A percentile compares a stretch with the other conserved stretches of the same genome.
These are phyloP conservation scores for Diloba caeruleocephala DNA, from an alignment of 2,888 invertebrate species.

Conservation along the genomic window DNA sequence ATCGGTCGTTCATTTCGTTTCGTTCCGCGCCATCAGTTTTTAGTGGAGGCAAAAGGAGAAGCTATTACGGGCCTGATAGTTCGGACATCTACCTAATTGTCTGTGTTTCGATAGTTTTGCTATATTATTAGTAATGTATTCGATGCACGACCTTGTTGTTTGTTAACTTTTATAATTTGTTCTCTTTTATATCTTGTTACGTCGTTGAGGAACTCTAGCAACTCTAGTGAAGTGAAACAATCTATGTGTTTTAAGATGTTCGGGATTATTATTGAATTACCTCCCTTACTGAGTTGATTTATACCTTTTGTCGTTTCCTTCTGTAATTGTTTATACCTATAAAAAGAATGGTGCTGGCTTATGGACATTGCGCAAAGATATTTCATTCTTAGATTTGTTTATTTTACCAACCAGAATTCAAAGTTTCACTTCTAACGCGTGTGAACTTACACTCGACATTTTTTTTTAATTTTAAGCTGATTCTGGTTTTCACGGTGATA, in stretches of 20 bases:
- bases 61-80: conserved; percentile 68
- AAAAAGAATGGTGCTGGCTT: too few relatives aligned
- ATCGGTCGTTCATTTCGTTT: conserved; percentile 83
- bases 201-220: conserved; percentile 33
- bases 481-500: too few relatives aligned
- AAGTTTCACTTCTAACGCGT: too few relatives aligned
- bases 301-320: too few relatives aligned
- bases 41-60: conserved; percentile 69
- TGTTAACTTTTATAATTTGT: conserved; percentile 44
- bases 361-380: too few relatives aligned
- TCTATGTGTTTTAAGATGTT: conserved; percentile 43
- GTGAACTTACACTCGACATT: too few relatives aligned
- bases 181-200: conserved; percentile 37
- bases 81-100: conserved; percentile 69
- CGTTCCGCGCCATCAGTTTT: conserved; percentile 80
- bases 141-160: conserved; percentile 41
- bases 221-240: conserved; percentile 36
- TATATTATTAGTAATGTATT: conserved; percentile 38
- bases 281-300: conserved; percentile 1
- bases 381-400: too few relatives aligned
- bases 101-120: conserved; percentile 55
- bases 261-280: conserved; percentile 40
- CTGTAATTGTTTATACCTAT: conserved; percentile 29
- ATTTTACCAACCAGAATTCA: too few relatives aligned
- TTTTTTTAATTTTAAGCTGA: too few relatives aligned